Evolutionary conservation across 2,888 invertebrate species (phyloP).

Genomic region (Anarsia innoxiella): DNA sequence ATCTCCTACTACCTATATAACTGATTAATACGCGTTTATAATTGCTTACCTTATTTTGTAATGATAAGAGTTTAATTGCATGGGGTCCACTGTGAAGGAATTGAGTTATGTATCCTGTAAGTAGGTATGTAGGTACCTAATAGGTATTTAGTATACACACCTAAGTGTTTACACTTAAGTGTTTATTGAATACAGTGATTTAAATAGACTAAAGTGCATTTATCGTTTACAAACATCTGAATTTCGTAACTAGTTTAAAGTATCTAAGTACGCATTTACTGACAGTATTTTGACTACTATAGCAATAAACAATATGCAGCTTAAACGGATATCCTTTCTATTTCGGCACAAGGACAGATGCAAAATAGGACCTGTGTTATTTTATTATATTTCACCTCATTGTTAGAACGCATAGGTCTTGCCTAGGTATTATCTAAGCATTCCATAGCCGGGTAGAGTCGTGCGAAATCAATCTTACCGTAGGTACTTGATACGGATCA

Average conservation of each 20-base stretch:
- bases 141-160: too few species aligned
- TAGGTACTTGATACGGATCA: neutral
- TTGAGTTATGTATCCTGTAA: too few species aligned
- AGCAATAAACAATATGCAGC: too few species aligned
- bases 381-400: conserved; percentile 44
- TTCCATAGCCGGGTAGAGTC: conserved; percentile 8
- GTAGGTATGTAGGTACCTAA: too few species aligned
- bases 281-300: neutral
- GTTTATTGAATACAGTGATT: too few species aligned
- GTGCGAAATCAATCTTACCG: conserved; percentile 9
- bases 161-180: too few species aligned
- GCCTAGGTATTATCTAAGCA: conserved; percentile 12
- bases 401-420: conserved; percentile 32
- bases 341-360: conserved; percentile 65
- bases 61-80: too few species aligned
- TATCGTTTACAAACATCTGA: too few species aligned
- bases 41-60: too few species aligned
- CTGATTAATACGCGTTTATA: neutral
- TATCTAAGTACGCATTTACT: conserved; percentile 18
- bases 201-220: too few species aligned
- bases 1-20: too few species aligned
- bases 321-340: conserved; percentile 72
- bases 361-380: conserved; percentile 44
- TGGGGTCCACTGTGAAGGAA: too few species aligned
- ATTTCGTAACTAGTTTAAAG: conserved; percentile 3